These are phyloP conservation scores for Pollenia amentaria DNA, from an alignment of 2,888 invertebrate genomes.

Conservation along the genomic window DNA sequence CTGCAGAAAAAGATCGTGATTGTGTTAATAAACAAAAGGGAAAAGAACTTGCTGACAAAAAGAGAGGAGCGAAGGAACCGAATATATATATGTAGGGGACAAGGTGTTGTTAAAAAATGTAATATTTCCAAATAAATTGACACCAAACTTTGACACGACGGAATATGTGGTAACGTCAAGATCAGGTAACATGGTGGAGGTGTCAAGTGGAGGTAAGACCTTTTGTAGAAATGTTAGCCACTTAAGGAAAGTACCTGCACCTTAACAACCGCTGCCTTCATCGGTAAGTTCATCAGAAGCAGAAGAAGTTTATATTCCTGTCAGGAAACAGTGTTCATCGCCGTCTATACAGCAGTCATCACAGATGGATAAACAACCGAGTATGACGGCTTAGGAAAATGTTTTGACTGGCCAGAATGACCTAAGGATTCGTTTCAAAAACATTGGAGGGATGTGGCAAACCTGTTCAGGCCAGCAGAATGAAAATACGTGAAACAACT, in stretches of 20 bases:
- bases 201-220: slow-evolving; percentile 13
- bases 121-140: slow-evolving; percentile 50
- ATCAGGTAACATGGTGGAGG: slow-evolving; percentile 23
- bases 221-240: slow-evolving; percentile 45
- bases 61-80: slow-evolving; percentile 35
- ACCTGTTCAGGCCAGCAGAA: no score
- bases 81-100: slow-evolving; percentile 53
- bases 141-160: slow-evolving; percentile 44
- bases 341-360: not conserved
- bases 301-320: no score
- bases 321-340: not conserved
- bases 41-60: slow-evolving; percentile 30
- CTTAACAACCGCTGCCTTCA: not conserved
- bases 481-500: no score
- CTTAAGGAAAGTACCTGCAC: slow-evolving; percentile 35
- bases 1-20: slow-evolving; percentile 9
- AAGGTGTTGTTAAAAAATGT: slow-evolving; percentile 50
- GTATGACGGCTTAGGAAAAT: not conserved
- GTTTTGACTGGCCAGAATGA: not conserved
- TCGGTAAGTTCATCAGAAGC: not conserved
- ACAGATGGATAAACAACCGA: not conserved
- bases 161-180: slow-evolving; percentile 30
- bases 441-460: slow-evolving; percentile 26
- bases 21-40: slow-evolving; percentile 78
- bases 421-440: not conserved